These are phyloP conservation scores for Agonopterix heracliana DNA, from an alignment of 2,888 invertebrate species.

Conservation along the genomic window DNA sequence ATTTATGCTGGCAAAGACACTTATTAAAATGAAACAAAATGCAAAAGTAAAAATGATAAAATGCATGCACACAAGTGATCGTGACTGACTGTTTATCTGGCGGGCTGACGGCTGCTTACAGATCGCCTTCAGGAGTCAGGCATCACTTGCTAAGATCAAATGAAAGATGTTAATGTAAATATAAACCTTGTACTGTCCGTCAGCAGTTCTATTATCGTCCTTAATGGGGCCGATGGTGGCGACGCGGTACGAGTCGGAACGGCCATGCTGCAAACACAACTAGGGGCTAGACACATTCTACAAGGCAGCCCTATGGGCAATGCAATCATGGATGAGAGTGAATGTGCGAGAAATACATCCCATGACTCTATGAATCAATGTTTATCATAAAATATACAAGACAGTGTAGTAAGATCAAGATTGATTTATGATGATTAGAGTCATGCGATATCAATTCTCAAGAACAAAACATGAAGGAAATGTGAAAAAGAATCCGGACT, in stretches of 20 bases:
- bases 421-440: conserved; percentile 1
- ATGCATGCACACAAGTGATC: conserved; percentile 12
- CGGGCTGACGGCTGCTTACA: no score
- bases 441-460: conserved; percentile 38
- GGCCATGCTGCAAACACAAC: conserved; percentile 89
- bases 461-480: conserved; percentile 25
- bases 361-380: conserved; percentile 22
- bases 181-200: conserved; percentile 93
- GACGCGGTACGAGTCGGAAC: conserved; percentile 97
- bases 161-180: conserved; percentile 56
- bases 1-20: no score
- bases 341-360: conserved; percentile 27
- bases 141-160: conserved; percentile 24
- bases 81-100: no score
- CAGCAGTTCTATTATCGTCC: conserved; percentile 97
- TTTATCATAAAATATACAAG: not conserved
- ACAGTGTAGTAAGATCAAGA: not conserved
- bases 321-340: conserved; percentile 55
- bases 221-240: conserved; percentile 94
- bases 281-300: conserved; percentile 74
- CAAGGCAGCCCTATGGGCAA: conserved; percentile 67
- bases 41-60: conserved; percentile 19
- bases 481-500: conserved; percentile 13
- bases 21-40: conserved; percentile 13
- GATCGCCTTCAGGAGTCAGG: conserved; percentile 13